Conservation (phyloP, 2,888 invertebrate genomes). For the Autographa pulchrina region DNA sequence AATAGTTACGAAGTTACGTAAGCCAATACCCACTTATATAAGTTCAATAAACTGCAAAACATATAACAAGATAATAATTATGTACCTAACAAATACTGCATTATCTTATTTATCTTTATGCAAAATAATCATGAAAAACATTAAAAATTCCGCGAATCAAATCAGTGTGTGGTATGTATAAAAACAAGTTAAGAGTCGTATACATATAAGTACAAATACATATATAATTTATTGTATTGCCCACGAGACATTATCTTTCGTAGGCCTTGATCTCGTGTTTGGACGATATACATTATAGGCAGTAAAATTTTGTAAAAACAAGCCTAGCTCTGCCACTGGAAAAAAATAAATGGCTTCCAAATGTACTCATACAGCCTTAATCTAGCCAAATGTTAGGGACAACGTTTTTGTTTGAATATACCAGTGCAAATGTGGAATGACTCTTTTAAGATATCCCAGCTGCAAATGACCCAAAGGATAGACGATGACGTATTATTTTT, state of each 20-base stretch:
- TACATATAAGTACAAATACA: not conserved
- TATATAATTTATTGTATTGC: not conserved
- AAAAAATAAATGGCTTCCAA: too few species aligned
- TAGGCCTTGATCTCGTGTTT: conserved; percentile 17
- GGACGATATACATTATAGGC: not conserved
- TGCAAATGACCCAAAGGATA: too few species aligned
- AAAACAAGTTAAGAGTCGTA: not conserved
- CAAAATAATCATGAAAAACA: conserved; percentile 13
- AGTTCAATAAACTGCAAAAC: conserved; percentile 36
- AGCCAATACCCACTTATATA: not conserved
- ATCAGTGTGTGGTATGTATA: conserved; percentile 12
- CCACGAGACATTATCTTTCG: conserved; percentile 42
- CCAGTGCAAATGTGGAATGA: too few species aligned
- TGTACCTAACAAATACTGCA: conserved; percentile 7
- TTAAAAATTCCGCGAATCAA: conserved; percentile 24
- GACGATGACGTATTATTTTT: too few species aligned
- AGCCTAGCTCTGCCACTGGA: too few species aligned
- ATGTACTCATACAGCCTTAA: too few species aligned
- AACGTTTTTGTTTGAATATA: too few species aligned
- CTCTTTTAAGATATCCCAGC: too few species aligned
- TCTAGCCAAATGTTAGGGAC: too few species aligned
- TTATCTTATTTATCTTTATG: conserved; percentile 42
- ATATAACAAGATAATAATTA: not conserved
- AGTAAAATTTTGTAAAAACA: too few species aligned
- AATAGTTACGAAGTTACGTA: too few species aligned